Evolutionary conservation across 2,888 invertebrate genomes (phyloP).

Genomic region (Drosophila koepferae): DNA sequence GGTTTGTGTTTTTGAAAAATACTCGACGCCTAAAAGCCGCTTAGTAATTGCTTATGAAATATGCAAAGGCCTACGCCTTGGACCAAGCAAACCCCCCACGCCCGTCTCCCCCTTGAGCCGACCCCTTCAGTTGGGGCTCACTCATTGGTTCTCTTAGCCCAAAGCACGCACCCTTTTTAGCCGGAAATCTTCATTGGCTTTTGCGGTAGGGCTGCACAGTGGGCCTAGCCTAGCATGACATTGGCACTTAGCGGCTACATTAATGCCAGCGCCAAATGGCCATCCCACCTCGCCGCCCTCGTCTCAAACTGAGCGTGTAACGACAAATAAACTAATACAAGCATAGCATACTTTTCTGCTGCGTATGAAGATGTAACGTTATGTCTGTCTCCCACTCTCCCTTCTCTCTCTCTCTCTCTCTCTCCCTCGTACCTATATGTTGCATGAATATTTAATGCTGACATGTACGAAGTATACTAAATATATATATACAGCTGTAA

Average conservation of each 20-base stretch:
- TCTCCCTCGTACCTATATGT: constrained; percentile 27
- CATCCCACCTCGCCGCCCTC: constrained; percentile 14
- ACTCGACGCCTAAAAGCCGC: constrained; percentile 66
- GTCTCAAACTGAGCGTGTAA: constrained; percentile 73
- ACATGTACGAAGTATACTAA: constrained; percentile 75
- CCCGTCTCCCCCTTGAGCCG: neutral
- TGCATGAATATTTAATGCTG: constrained; percentile 79
- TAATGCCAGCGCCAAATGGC: constrained; percentile 77
- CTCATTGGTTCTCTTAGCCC: constrained; percentile 12
- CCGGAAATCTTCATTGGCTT: constrained; percentile 67
- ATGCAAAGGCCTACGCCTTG: constrained; percentile 74
- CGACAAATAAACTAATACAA: constrained; percentile 77
- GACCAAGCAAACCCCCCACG: constrained; percentile 21
- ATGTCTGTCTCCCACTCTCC: constrained; percentile 21
- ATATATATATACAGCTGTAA: constrained; percentile 40
- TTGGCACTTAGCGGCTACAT: constrained; percentile 80
- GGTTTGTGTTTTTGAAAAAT: constrained; percentile 42
- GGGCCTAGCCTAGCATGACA: constrained; percentile 76
- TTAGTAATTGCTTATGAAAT: constrained; percentile 84
- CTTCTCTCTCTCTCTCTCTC: neutral
- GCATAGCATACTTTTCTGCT: constrained; percentile 59
- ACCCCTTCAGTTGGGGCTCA: neutral
- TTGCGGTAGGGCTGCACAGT: constrained; percentile 54
- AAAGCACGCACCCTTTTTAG: constrained; percentile 71
- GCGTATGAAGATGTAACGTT: constrained; percentile 70